Evolutionary conservation across 2,797 vertebrate genomes (phyloP), one percentile per base, ranked within the genome.

Genomic region (Lepidocolaptes lacrymiger): DNA sequence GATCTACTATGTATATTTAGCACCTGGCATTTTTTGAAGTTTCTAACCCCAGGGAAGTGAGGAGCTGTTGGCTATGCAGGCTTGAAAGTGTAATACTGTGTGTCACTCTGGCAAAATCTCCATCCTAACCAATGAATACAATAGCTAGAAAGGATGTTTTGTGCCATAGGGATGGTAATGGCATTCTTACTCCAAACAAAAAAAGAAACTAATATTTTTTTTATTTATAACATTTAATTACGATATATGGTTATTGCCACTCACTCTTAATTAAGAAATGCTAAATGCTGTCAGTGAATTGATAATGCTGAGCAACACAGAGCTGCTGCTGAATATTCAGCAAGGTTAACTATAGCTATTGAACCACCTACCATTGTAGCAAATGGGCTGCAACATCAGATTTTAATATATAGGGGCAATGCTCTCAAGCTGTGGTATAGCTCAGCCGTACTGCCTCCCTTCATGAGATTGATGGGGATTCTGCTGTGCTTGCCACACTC

Each of bases 391-490:
- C 96, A 93, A 82, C 95, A 74, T 75, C 76, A 76, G 91, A 88
- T 86, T 96, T 85, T 85, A 96, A 95, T 89, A 84, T 88, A 85
- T 4, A 85, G 91, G 89, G 95, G 84, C 91, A 90, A 32, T 82
- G 91, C 67, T 93, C 93, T 84, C 90, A 73, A 64, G 80, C 89
- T 67, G 55, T 68, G 82, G 83, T 20, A 55, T 19, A 95, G 96
- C 95, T 96, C 93, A 93, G 69, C 95, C 22, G 44, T 69, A 55
- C 72, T 49, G 89, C 95, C 28, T 96, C 91, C 86, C 95, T 95
- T 94, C 48, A 14, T 16, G 88, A 97, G 97, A 97, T 83, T 96
- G 97, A 97, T 97, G 95, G 89, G 95, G 91, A 94, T 94, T 96
- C 96, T 93, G 87, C 96, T 93, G 85, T 73, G 85, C 82, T 87